Evolutionary conservation across 2,888 invertebrate genomes (phyloP), one percentile per base, ranked within the genome.

Genomic region (Creontiades dilutus): DNA sequence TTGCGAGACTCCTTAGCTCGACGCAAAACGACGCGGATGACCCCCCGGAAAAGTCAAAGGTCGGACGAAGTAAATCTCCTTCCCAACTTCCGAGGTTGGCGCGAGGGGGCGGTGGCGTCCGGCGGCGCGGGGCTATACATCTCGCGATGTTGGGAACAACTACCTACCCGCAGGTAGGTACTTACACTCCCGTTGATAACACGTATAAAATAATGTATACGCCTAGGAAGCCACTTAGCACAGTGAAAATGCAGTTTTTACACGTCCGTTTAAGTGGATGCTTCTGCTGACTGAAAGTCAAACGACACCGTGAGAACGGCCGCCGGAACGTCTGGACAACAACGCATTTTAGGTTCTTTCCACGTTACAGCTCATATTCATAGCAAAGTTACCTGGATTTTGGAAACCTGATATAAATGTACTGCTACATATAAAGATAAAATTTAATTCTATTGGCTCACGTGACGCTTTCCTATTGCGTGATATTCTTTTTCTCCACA

Each of bases 31-130:
- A 57, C 57, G 13, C 16, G 57, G 57, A 57, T 57, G 57, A 57
- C 57, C 57, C 55, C n/a, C n/a, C 57, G 57, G 57, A 16, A 57
- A 57, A 57, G 57, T 57, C 57, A 57, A 57, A 57, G 57, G 57
- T 57, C 57, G 57, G 57, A 16, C 14, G 57, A n/a, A 57, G 57
- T 57, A 57, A 57, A 57, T 57, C 57, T 52, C 52, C 52, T 57
- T 57, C 57, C 57, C n/a, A 57, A 57, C 57, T 57, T 57, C 57
- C n/a, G 57, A 57, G 57, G 57, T 57, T 57, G 57, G 16, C n/a
- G 16, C 13, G 57, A 57, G 19, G 57, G 57, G 57, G 57, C 57
- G 57, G n/a, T 16, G 57, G 57, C 57, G 16, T 57, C 12, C 16
- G 19, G 57, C 57, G 2, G 57, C 37, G 57, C 37, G 57, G 19